Conservation (phyloP, 2,888 invertebrate genomes). For the Stratiomys singularior region DNA sequence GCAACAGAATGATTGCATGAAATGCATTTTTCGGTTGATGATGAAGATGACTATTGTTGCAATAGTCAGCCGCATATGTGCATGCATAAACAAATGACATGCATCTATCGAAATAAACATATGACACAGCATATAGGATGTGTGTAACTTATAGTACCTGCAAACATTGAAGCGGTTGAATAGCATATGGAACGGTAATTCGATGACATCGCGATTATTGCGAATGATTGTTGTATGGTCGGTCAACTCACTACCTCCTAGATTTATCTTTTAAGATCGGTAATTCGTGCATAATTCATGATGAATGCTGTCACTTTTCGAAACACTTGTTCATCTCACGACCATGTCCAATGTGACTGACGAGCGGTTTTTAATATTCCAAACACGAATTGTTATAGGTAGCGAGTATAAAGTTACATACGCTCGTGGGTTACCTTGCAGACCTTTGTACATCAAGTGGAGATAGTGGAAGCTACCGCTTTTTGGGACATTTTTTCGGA, state of each 20-base stretch:
- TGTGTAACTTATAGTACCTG: background rate
- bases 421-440: background rate
- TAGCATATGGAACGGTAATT: conserved; percentile 21
- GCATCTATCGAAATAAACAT: background rate
- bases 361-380: conserved; percentile 20
- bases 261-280: conserved; percentile 39
- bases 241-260: conserved; percentile 3
- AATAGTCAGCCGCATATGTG: background rate
- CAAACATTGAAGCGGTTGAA: background rate
- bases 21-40: background rate
- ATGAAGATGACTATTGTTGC: conserved; percentile 30
- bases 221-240: conserved; percentile 32
- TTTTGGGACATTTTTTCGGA: background rate
- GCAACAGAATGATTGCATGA: background rate
- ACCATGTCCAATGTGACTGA: conserved; percentile 16
- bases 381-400: conserved; percentile 33
- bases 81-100: background rate
- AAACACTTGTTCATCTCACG: conserved; percentile 45
- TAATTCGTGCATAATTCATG: conserved; percentile 44
- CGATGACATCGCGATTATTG: conserved; percentile 43
- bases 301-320: conserved; percentile 41
- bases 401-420: conserved; percentile 7
- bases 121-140: background rate
- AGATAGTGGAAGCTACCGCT: background rate
- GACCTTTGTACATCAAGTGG: background rate